Conservation (phyloP, 1,140 invertebrate genomes). For the Drosophila burlai region DNA sequence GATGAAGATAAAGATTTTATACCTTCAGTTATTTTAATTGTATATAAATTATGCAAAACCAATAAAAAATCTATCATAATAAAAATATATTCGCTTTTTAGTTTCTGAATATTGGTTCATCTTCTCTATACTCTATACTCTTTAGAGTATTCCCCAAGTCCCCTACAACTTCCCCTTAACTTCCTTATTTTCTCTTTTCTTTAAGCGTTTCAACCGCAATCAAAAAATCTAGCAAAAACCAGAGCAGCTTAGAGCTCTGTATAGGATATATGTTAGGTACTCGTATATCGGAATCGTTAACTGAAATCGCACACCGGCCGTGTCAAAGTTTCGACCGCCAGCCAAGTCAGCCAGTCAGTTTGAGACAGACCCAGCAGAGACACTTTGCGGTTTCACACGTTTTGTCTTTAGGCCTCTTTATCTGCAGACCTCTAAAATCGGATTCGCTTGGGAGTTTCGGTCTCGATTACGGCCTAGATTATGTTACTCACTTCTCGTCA, state of each 20-base stretch:
- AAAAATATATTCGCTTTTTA: too few species aligned
- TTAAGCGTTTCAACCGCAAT: conserved; percentile 71
- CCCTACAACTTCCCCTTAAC: not conserved
- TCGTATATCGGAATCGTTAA: conserved; percentile 25
- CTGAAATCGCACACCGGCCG: conserved; percentile 71
- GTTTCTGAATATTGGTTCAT: not conserved
- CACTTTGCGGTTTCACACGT: conserved; percentile 82
- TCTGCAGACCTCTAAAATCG: conserved; percentile 39
- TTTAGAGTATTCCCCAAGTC: not conserved
- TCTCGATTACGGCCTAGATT: conserved; percentile 28
- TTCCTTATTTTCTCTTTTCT: conserved; percentile 20
- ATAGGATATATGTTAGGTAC: conserved; percentile 4
- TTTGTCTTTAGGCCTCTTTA: conserved; percentile 36
- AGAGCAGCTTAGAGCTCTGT: conserved; percentile 28
- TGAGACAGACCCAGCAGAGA: conserved; percentile 46
- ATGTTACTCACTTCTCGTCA: conserved; percentile 91
- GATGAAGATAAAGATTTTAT: not conserved
- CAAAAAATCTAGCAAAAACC: conserved; percentile 43
- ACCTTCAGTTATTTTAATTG: too few species aligned
- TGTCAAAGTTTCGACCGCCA: conserved; percentile 55
- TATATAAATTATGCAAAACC: too few species aligned
- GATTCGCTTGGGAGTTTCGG: conserved; percentile 20
- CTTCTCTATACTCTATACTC: too few species aligned
- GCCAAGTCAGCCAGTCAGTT: not conserved
- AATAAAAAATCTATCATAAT: too few species aligned